phyloP scores from a whole-genome alignment of 1,140 invertebrate genomes.

The Macrocentrus cingulum region DNA sequence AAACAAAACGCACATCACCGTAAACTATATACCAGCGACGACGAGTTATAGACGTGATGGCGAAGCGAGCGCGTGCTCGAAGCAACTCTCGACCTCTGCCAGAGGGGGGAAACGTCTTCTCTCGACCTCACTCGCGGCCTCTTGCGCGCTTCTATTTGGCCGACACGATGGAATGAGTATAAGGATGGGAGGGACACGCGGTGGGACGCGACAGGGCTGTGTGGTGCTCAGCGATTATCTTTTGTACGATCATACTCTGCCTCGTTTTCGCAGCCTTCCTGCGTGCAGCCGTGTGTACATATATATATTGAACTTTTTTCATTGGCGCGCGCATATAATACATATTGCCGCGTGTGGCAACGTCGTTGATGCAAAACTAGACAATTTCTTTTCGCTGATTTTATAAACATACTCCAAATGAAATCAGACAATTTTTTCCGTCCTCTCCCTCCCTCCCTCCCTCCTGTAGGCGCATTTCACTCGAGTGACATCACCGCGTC shows the following conservation, averaged over 20 bases:
- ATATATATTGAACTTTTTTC: slow-evolving; percentile 1
- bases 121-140: background rate
- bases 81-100: background rate
- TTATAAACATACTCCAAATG: too few species aligned
- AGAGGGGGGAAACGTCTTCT: background rate
- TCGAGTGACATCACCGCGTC: too few species aligned
- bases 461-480: too few species aligned
- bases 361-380: background rate
- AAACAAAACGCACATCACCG: background rate
- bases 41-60: background rate
- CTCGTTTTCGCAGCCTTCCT: background rate
- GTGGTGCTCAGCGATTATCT: slow-evolving; percentile 37
- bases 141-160: slow-evolving; percentile 4
- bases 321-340: too few species aligned
- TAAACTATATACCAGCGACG: background rate
- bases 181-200: slow-evolving; percentile 26
- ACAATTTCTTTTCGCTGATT: too few species aligned
- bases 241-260: slow-evolving; percentile 34
- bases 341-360: background rate
- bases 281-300: slow-evolving; percentile 7
- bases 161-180: slow-evolving; percentile 8
- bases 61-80: background rate
- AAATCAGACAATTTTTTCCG: too few species aligned
- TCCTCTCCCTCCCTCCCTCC: too few species aligned
- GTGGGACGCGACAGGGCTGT: slow-evolving; percentile 13